Percentiles rank a stretch among this genome's conserved stretches.
phyloP scores from a whole-genome alignment of 2,888 invertebrate genomes.

The Diloba caeruleocephala region DNA sequence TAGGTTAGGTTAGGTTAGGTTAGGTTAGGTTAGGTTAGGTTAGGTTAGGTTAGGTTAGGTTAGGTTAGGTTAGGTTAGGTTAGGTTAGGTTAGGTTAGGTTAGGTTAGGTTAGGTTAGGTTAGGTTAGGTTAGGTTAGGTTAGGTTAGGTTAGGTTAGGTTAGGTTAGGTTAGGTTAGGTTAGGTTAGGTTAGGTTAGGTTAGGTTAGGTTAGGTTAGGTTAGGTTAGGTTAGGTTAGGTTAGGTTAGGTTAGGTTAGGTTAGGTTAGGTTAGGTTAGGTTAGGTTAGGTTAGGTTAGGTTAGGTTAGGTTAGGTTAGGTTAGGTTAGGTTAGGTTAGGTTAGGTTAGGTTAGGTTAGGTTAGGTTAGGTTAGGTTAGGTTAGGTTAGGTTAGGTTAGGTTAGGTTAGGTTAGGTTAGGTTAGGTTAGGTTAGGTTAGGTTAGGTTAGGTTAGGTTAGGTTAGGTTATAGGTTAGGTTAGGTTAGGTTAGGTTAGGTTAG shows the following conservation, averaged over 20 bases:
- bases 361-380: constrained; percentile 45
- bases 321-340: constrained; percentile 48
- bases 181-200: constrained; percentile 47
- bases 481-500: constrained; percentile 15
- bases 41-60: constrained; percentile 32
- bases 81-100: constrained; percentile 29
- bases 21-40: constrained; percentile 28
- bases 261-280: constrained; percentile 32
- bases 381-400: constrained; percentile 42
- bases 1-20: constrained; percentile 31
- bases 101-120: constrained; percentile 30
- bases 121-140: constrained; percentile 38
- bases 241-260: constrained; percentile 31
- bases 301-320: constrained; percentile 41
- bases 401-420: constrained; percentile 38
- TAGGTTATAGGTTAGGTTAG: constrained; percentile 41
- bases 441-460: constrained; percentile 40
- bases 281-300: constrained; percentile 38
- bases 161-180: constrained; percentile 46
- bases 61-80: constrained; percentile 32
- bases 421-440: constrained; percentile 41
- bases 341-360: constrained; percentile 48
- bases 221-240: constrained; percentile 41
- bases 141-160: constrained; percentile 44
- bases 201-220: constrained; percentile 46